Conservation (phyloP, 2,888 invertebrate species). For the Aphidius colemani region DNA sequence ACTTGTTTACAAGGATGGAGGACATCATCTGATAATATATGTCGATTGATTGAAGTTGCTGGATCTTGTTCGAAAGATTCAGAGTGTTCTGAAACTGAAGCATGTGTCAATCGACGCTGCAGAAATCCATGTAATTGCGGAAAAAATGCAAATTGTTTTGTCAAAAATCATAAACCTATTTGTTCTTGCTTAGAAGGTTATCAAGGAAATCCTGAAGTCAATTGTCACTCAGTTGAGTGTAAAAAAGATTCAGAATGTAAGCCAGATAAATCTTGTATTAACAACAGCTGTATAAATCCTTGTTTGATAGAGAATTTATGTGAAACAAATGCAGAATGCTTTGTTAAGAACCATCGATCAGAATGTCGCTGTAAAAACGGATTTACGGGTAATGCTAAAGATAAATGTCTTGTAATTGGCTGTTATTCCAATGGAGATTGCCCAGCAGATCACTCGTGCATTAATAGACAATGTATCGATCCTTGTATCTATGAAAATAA, state of each 20-base stretch:
- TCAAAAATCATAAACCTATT: constrained; percentile 82
- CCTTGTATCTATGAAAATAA: constrained; percentile 79
- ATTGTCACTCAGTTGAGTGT: constrained; percentile 82
- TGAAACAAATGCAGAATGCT: constrained; percentile 82
- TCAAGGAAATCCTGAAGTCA: constrained; percentile 84
- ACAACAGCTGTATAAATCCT: constrained; percentile 84
- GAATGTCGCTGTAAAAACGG: constrained; percentile 82
- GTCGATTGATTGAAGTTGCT: constrained; percentile 65
- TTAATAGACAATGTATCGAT: constrained; percentile 83
- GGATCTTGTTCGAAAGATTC: constrained; percentile 78
- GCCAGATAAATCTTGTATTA: constrained; percentile 80
- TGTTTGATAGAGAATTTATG: constrained; percentile 78
- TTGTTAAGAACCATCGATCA: constrained; percentile 72
- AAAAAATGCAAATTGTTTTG: constrained; percentile 78
- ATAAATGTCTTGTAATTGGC: constrained; percentile 77
- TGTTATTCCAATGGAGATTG: constrained; percentile 88
- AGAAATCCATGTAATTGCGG: constrained; percentile 89
- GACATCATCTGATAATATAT: constrained; percentile 78
- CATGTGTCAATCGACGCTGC: constrained; percentile 85
- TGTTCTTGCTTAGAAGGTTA: constrained; percentile 85
- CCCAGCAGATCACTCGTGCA: constrained; percentile 82
- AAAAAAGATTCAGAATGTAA: constrained; percentile 83
- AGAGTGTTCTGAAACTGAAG: constrained; percentile 78
- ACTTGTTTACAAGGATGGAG: constrained; percentile 86
- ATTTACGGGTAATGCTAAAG: constrained; percentile 75